Conservation (phyloP, 1,140 invertebrate species). For the Dermatophagoides farinae region DNA sequence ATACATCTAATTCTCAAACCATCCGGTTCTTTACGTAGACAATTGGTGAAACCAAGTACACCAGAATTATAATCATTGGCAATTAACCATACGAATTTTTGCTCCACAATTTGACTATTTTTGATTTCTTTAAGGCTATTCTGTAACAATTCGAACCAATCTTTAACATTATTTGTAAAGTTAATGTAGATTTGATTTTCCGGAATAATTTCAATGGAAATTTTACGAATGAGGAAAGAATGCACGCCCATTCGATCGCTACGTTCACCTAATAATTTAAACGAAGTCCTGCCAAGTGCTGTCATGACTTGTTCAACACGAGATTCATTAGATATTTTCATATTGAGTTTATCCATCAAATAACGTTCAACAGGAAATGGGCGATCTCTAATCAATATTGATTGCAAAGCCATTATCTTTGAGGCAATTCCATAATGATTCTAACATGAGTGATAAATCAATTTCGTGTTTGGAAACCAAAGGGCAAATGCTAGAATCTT, state of each 20-base stretch:
- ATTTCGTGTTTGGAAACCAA: slow-evolving; percentile 16
- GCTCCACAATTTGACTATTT: background rate
- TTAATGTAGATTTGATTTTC: slow-evolving; percentile 14
- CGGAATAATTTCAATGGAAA: background rate
- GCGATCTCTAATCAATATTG: slow-evolving; percentile 34
- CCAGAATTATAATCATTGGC: slow-evolving; percentile 30
- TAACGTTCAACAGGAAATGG: background rate
- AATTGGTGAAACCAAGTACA: slow-evolving; percentile 65
- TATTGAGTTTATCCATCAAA: background rate
- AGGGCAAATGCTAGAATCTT: slow-evolving; percentile 19
- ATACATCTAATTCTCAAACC: slow-evolving; percentile 43
- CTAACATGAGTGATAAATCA: slow-evolving; percentile 24
- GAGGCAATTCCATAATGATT: slow-evolving; percentile 30
- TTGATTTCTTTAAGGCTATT: slow-evolving; percentile 9
- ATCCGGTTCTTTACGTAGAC: slow-evolving; percentile 58
- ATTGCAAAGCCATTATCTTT: slow-evolving; percentile 50
- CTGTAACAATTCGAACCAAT: slow-evolving; percentile 18
- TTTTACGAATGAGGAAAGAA: background rate
- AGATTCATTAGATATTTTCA: background rate
- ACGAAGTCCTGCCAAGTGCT: background rate
- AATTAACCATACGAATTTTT: slow-evolving; percentile 18
- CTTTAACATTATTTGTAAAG: slow-evolving; percentile 9
- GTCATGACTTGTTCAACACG: background rate
- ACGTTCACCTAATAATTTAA: background rate
- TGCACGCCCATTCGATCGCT: background rate